Evolutionary conservation across 2,888 invertebrate genomes (phyloP).

Genomic region (Endotricha flammealis): DNA sequence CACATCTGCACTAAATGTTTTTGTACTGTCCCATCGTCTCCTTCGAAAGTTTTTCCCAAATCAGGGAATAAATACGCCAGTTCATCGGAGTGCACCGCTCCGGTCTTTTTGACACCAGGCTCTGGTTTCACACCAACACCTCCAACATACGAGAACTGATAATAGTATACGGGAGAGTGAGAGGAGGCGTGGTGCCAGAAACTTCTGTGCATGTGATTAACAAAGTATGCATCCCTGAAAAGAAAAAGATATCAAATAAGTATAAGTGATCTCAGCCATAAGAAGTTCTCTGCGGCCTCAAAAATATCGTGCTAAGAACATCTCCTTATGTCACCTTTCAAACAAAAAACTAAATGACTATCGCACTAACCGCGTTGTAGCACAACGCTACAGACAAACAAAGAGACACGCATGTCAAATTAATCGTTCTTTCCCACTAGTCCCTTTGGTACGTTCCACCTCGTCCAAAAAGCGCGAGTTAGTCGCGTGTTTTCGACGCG

Average conservation of each 20-base stretch:
- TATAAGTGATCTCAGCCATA: no score
- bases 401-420: no score
- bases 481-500: no score
- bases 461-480: no score
- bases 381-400: no score
- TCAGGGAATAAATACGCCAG: slow-evolving; percentile 52
- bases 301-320: no score
- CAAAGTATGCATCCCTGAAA: slow-evolving; percentile 60
- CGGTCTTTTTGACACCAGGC: slow-evolving; percentile 39
- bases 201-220: slow-evolving; percentile 53
- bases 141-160: slow-evolving; percentile 56
- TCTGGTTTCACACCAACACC: slow-evolving; percentile 43
- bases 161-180: slow-evolving; percentile 45
- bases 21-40: slow-evolving; percentile 47
- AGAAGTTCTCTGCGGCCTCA: no score
- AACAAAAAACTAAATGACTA: no score
- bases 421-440: no score
- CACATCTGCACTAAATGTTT: slow-evolving; percentile 44
- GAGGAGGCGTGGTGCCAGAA: slow-evolving; percentile 40
- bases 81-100: slow-evolving; percentile 66
- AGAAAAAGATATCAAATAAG: not conserved
- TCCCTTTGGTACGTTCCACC: no score
- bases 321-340: no score
- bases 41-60: slow-evolving; percentile 31
- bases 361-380: no score